Base-by-base conservation (phyloP, 2,888 invertebrate species). In the Biston stratarius region DNA sequence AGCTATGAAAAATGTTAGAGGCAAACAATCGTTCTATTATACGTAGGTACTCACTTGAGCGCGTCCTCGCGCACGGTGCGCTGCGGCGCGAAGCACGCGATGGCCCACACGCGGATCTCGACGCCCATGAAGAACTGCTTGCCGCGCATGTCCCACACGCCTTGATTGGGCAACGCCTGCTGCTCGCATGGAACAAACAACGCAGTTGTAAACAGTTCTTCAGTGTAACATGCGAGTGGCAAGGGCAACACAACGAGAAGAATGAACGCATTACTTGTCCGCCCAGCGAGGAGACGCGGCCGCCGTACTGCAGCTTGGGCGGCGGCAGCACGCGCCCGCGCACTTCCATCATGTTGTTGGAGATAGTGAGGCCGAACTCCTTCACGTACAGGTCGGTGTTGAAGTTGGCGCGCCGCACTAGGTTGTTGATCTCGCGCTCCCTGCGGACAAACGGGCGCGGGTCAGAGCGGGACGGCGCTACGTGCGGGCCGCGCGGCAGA, bases 61-160 rank as follows among this genome's bases (percentile, higher is more conserved):
- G 99, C 98, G 90, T 99, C 99, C 89, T 99, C 99, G 56, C 99
- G 95, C 44, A 99, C 99, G 6, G 99, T 99, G 75, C 99, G 95
- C 90, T 99, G 99, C 5, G 99, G 99, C 5, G 99, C 99, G 91
- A 99, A 99, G 89, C 99, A 99, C 42, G 99, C 99, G 79, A 99
- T 99, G 15, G 99, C 99, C 99, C 99, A 99, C 52, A 99, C 99
- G 74, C 99, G 95, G 77, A 99, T 99, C 94, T 99, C 99, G 8
- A 99, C 99, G 55, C 99, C 99, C 76, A 99, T 99, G 92, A 99
- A 99, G 94, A 99, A 99, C 93, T 99, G 99, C 88, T 99, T 99
- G 64, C 99, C 99, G 67, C 99, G 95, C 99, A 99, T 99, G 90
- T 99, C 99, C 99, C 99, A 99, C 48, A 99, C 99, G 64, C 99